Conservation (phyloP, 2,797 vertebrate genomes). For the Tokudaia tokunoshimensis region DNA sequence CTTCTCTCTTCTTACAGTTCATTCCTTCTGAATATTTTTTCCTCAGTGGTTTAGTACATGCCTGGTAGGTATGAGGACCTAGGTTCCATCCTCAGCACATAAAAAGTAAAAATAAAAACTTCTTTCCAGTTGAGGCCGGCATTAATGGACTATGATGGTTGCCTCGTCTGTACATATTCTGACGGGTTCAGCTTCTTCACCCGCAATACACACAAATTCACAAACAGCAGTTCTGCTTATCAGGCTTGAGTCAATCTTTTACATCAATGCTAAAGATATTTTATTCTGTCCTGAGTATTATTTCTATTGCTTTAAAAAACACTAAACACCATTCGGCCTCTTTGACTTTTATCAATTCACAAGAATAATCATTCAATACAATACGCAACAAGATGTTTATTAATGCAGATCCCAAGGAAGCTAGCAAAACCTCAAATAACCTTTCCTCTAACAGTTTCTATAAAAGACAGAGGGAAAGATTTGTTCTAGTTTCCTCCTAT, state of each 20-base stretch:
- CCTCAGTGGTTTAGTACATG: not conserved
- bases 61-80: not conserved
- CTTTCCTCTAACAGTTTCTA: conserved; percentile 39
- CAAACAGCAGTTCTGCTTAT: not conserved
- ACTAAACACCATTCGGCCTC: conserved; percentile 53
- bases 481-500: not conserved
- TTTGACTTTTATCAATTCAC: conserved; percentile 48
- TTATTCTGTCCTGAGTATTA: conserved; percentile 62
- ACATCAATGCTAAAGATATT: conserved; percentile 65
- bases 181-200: not conserved
- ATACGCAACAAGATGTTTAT: conserved; percentile 34
- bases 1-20: not conserved
- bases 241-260: conserved; percentile 63
- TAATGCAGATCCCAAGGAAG: conserved; percentile 41
- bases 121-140: not conserved
- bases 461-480: not conserved
- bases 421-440: conserved; percentile 37
- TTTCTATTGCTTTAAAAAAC: conserved; percentile 61
- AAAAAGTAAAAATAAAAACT: not conserved
- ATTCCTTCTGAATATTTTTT: not conserved
- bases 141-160: not conserved
- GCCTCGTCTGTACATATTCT: not conserved
- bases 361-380: conserved; percentile 64
- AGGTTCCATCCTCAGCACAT: not conserved
- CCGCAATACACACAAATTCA: not conserved